Base-by-base conservation (phyloP, 2,888 invertebrate genomes). In the Leptothorax acervorum region DNA sequence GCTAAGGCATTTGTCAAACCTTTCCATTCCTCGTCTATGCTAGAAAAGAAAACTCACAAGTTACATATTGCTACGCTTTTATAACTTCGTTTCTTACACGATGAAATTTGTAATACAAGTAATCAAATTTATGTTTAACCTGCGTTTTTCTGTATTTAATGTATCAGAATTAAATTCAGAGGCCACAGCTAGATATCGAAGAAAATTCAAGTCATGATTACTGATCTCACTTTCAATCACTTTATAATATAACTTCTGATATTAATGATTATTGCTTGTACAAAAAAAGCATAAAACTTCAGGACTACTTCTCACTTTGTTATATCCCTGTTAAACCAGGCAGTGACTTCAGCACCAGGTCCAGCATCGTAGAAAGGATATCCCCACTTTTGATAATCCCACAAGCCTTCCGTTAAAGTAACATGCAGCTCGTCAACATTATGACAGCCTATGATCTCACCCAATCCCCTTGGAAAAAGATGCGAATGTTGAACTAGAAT, bases 311-410 rank as follows among this genome's bases (percentile, higher is more conserved):
- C 35, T 60, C 89, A 94, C 94, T 94, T 86, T 48, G 86, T 57
- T 11, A 94, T 93, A 76, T 92, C 88, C 81, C 90, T 91, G 83
- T 96, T 96, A 93, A 99, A 99, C 99, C 99, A 99, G 0, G 98
- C 98, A 96, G 98, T 98, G 0, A 99, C 96, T 95, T 99, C 99
- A 2, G 99, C 99, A 8, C 99, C 99, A 1, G 99, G 98, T 0
- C 99, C 97, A 3, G 99, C 98, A 94, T 98, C 98, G 15, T 97
- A 95, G 45, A 98, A 96, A 3, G 99, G 99, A 95, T 99, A 99
- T 0, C 99, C 99, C 99, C 99, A 99, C 82, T 97, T 97, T 90
- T 97, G 97, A 94, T 99, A 97, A 86, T 97, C 96, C 99, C 99
- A 99, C 81, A 98, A 95, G 0, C 99, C 99, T 95, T 98, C 98